A percentile compares a stretch with the other conserved stretches of the same genome.
These are phyloP conservation scores for Chymomyza procnemis DNA, from an alignment of 2,888 invertebrate species.

Conservation along the genomic window DNA sequence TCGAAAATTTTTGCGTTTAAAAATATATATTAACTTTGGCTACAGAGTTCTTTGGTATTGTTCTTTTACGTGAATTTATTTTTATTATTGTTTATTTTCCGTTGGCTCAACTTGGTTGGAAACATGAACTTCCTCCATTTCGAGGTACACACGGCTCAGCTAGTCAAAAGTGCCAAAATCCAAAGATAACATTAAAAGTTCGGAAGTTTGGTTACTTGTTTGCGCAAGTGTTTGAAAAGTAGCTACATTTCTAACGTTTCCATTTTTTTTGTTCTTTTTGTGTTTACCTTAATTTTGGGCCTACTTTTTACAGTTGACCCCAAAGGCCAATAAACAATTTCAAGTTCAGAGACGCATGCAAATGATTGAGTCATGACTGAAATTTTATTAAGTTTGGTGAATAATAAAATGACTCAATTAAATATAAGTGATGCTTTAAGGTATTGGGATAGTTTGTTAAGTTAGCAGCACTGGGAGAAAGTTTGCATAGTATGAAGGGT, in stretches of 20 bases:
- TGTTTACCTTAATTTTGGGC: not conserved
- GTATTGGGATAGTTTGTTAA: no score
- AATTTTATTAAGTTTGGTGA: not conserved
- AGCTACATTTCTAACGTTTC: no score
- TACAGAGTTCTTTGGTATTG: not conserved
- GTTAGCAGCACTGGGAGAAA: no score
- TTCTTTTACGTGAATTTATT: not conserved
- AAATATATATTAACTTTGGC: conserved; percentile 5
- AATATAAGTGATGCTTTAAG: no score
- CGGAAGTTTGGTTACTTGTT: not conserved
- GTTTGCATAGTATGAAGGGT: no score
- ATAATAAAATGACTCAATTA: no score
- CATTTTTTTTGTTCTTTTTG: not conserved
- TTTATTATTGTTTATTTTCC: not conserved
- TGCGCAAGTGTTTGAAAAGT: not conserved
- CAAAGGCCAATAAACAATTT: not conserved
- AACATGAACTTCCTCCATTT: not conserved
- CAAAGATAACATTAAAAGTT: not conserved
- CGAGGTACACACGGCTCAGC: not conserved
- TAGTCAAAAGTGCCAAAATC: not conserved
- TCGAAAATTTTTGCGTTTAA: conserved; percentile 23
- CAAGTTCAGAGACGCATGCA: not conserved
- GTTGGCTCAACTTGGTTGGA: not conserved
- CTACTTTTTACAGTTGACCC: not conserved
- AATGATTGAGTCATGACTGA: not conserved